phyloP scores from a whole-genome alignment of 2,113 vertebrate species.

The Campylomormyrus tamandua region DNA sequence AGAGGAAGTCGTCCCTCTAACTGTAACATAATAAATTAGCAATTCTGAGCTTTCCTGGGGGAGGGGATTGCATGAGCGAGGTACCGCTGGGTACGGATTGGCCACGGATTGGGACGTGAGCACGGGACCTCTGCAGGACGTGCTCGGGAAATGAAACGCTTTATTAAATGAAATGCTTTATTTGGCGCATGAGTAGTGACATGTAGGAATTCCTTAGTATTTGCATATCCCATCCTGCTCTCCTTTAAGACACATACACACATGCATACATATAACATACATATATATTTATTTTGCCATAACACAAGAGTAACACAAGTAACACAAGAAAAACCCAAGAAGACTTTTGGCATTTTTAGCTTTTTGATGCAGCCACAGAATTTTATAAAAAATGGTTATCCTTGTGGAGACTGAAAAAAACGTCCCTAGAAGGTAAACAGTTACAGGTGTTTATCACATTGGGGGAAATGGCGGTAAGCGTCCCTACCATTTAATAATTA shows the following conservation, averaged over 20 bases:
- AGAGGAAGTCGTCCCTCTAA: conserved; percentile 6
- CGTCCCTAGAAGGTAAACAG: no score
- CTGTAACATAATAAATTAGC: conserved; percentile 16
- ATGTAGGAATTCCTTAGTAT: neutral
- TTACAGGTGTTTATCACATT: no score
- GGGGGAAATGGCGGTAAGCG: no score
- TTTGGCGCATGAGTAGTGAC: neutral
- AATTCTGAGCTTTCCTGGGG: neutral
- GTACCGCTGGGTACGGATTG: neutral
- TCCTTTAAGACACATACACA: neutral
- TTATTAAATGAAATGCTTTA: neutral
- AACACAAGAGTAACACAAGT: no score
- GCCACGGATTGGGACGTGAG: neutral
- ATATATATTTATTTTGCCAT: no score
- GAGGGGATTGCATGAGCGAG: neutral
- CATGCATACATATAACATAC: no score
- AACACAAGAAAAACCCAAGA: no score
- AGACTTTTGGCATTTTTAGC: no score
- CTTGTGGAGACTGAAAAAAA: no score
- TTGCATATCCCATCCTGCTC: neutral
- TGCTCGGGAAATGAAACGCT: neutral
- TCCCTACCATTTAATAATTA: no score
- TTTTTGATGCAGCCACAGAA: no score
- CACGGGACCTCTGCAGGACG: neutral
- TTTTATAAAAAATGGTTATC: no score